These are phyloP conservation scores for Chunga burmeisteri DNA, from an alignment of 2,113 vertebrate species.

Conservation along the genomic window DNA sequence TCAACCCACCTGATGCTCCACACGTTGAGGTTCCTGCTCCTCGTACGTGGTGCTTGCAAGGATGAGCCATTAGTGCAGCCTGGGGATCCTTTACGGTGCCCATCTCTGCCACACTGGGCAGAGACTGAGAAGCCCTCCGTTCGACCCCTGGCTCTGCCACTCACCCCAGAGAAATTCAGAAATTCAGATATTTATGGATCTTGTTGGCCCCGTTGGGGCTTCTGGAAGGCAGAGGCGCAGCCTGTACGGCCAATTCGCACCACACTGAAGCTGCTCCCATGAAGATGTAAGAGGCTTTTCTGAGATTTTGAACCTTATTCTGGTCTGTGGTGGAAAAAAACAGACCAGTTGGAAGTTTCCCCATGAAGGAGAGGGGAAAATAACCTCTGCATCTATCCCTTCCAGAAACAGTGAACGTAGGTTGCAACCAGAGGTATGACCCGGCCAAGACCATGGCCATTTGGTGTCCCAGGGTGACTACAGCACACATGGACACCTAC, in stretches of 20 bases:
- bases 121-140: neutral
- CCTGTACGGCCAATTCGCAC: neutral
- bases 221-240: neutral
- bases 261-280: neutral
- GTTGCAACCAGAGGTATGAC: neutral
- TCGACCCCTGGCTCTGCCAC: neutral
- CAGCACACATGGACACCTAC: neutral
- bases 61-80: neutral
- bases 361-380: neutral
- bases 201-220: neutral
- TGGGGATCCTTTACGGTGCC: neutral
- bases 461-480: neutral
- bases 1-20: neutral
- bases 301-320: neutral
- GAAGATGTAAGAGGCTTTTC: neutral
- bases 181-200: neutral
- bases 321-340: neutral
- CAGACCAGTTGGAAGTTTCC: neutral
- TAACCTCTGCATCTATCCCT: neutral
- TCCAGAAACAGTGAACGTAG: neutral
- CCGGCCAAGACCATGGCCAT: neutral
- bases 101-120: neutral
- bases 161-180: neutral
- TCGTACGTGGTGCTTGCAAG: rapidly evolving
- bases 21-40: neutral